These are phyloP conservation scores for Clarias gariepinus DNA, from an alignment of 2,113 vertebrate species.

Conservation along the genomic window DNA sequence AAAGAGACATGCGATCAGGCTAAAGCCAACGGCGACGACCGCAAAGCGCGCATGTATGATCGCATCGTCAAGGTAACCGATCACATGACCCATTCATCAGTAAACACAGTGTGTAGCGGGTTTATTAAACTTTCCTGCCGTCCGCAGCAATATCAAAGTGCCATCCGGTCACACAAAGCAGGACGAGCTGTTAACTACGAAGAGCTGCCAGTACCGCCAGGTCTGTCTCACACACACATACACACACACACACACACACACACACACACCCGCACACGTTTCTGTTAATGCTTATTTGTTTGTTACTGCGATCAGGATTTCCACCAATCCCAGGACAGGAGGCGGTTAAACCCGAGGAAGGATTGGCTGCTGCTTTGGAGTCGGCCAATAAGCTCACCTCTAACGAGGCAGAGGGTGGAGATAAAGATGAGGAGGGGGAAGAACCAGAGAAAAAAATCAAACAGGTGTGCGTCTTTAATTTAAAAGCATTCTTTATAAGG, in stretches of 20 bases:
- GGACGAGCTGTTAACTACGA: constrained; percentile 85
- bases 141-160: constrained; percentile 92
- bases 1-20: constrained; percentile 83
- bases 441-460: constrained; percentile 57
- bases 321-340: constrained; percentile 89
- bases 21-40: constrained; percentile 81
- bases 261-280: not conserved
- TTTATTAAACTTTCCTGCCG: constrained; percentile 10
- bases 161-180: constrained; percentile 85
- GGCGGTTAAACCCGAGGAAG: constrained; percentile 62
- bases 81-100: not conserved
- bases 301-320: constrained; percentile 77
- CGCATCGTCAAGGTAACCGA: constrained; percentile 87
- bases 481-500: not conserved
- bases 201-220: constrained; percentile 90
- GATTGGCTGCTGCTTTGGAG: constrained; percentile 79
- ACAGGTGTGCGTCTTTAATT: constrained; percentile 54
- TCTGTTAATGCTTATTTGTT: not conserved
- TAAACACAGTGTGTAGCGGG: too few species aligned
- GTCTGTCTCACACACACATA: constrained; percentile 65
- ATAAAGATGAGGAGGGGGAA: constrained; percentile 71
- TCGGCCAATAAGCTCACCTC: constrained; percentile 78
- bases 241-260: not conserved
- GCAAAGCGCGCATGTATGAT: constrained; percentile 93
- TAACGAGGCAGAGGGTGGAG: constrained; percentile 64